These are phyloP conservation scores for Caenorhabditis panamensis DNA, from an alignment of 2,888 invertebrate species.

Conservation along the genomic window DNA sequence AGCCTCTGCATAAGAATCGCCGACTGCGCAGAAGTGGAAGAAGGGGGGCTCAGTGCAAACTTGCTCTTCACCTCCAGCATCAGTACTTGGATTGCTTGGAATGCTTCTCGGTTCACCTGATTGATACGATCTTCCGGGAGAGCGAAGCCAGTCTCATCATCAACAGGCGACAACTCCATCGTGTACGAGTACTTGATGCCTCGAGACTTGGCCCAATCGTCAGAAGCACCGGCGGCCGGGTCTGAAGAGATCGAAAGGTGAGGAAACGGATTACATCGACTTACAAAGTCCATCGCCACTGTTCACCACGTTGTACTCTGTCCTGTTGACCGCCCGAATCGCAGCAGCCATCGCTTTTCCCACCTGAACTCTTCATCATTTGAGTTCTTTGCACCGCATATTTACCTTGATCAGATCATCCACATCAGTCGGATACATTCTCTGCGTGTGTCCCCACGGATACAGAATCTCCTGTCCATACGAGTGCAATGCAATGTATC, in stretches of 20 bases:
- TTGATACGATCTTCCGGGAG: constrained; percentile 68
- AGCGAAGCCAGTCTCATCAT: constrained; percentile 68
- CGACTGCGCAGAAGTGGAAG: constrained; percentile 31
- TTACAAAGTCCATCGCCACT: constrained; percentile 75
- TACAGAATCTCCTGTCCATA: constrained; percentile 77
- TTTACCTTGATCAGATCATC: constrained; percentile 66
- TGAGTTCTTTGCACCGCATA: neutral
- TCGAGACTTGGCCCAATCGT: constrained; percentile 77
- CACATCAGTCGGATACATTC: constrained; percentile 72
- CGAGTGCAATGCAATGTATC: constrained; percentile 75
- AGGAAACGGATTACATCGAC: constrained; percentile 23
- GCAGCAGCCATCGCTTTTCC: constrained; percentile 66
- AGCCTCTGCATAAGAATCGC: constrained; percentile 25
- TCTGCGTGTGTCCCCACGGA: constrained; percentile 75
- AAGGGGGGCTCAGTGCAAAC: constrained; percentile 25
- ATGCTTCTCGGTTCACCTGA: constrained; percentile 64
- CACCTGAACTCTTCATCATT: constrained; percentile 11
- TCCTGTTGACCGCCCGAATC: constrained; percentile 71
- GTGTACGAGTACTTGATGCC: constrained; percentile 79
- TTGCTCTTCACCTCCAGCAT: constrained; percentile 35
- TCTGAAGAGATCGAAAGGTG: constrained; percentile 50
- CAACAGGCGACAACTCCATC: constrained; percentile 73
- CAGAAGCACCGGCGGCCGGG: constrained; percentile 77
- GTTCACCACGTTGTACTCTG: constrained; percentile 70
- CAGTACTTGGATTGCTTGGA: constrained; percentile 56